Evolutionary conservation across 2,888 invertebrate species (phyloP).

Genomic region (Amaurobius ferox): DNA sequence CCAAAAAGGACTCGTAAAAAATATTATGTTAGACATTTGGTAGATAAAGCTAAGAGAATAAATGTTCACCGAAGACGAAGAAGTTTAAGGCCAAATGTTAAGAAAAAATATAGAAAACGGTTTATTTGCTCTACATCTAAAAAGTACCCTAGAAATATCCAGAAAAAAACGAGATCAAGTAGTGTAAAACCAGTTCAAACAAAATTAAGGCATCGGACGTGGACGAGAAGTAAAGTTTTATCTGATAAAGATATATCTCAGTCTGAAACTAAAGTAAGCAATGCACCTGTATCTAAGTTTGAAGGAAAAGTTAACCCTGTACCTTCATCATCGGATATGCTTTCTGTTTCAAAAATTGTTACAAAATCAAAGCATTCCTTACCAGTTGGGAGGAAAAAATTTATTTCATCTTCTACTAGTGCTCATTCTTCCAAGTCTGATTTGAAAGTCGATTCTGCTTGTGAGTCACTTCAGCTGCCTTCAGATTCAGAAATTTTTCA

Average conservation of each 20-base stretch:
- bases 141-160: conserved; percentile 15
- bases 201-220: conserved; percentile 1
- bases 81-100: conserved; percentile 40
- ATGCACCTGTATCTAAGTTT: neutral
- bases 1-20: conserved; percentile 15
- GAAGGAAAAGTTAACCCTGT: conserved; percentile 2
- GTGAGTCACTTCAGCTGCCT: neutral
- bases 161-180: conserved; percentile 22
- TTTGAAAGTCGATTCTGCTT: neutral
- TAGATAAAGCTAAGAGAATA: conserved; percentile 51
- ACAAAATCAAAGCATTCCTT: conserved; percentile 35
- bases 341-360: neutral
- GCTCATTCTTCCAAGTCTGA: conserved; percentile 24
- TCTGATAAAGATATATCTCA: conserved; percentile 27
- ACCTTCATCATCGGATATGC: neutral
- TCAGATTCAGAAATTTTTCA: neutral
- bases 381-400: conserved; percentile 27
- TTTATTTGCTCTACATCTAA: conserved; percentile 7
- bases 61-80: conserved; percentile 34
- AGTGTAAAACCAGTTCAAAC: neutral
- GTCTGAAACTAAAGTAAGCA: neutral
- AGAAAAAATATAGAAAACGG: conserved; percentile 51
- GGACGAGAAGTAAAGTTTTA: neutral
- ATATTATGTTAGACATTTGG: conserved; percentile 30
- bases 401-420: conserved; percentile 47